Conservation (phyloP, 2,888 invertebrate genomes). For the Aphelenchoides bicaudatus region DNA sequence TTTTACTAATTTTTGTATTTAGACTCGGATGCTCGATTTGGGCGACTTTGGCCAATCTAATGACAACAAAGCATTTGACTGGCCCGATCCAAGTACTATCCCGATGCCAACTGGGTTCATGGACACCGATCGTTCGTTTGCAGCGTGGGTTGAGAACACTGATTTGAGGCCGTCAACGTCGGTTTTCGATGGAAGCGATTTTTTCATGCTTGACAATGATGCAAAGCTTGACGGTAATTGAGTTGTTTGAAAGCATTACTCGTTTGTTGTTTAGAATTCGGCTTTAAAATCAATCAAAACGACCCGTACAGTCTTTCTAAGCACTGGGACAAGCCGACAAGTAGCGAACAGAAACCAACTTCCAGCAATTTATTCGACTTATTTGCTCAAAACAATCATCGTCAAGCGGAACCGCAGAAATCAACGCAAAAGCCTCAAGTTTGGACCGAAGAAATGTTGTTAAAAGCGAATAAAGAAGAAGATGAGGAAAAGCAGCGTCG, state of each 20-base stretch:
- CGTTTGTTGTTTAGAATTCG: neutral
- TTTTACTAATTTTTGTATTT: neutral
- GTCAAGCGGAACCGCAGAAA: neutral
- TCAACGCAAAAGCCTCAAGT: neutral
- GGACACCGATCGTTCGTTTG: neutral
- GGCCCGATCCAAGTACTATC: slow-evolving; percentile 11
- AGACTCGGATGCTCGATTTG: slow-evolving; percentile 10
- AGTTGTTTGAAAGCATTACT: neutral
- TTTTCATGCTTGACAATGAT: neutral
- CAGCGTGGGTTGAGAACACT: neutral
- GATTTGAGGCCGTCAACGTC: slow-evolving; percentile 12
- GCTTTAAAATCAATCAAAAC: neutral
- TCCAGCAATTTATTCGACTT: no score
- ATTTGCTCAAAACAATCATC: neutral
- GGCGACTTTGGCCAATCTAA: neutral
- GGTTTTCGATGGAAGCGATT: slow-evolving; percentile 4
- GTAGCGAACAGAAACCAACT: no score
- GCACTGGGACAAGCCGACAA: no score
- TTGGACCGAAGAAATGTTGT: slow-evolving; percentile 16
- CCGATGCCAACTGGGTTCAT: slow-evolving; percentile 7
- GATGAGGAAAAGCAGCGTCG: neutral
- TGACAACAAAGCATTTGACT: neutral
- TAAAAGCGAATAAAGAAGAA: neutral
- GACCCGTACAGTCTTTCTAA: no score
- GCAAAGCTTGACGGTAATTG: slow-evolving; percentile 7